Conservation (phyloP, 1,140 invertebrate genomes). For the Drosophila truncata region DNA sequence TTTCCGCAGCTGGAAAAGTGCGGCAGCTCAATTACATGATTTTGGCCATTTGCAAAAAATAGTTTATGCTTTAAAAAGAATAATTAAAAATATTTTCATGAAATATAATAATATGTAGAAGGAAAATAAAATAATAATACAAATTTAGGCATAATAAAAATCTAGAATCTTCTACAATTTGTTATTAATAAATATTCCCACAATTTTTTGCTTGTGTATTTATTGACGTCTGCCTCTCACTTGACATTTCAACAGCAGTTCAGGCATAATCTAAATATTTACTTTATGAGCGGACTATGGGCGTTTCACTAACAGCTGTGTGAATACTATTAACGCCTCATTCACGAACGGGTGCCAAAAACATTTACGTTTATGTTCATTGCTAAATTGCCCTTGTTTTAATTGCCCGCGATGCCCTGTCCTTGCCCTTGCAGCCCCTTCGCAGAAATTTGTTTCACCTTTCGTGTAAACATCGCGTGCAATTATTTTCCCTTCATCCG, state of each 20-base stretch:
- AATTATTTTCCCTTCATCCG: conserved; percentile 61
- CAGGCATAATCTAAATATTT: conserved; percentile 4
- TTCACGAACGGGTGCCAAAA: conserved; percentile 51
- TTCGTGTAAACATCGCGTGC: conserved; percentile 77
- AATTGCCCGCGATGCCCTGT: conserved; percentile 40
- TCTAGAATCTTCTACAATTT: too few relatives aligned
- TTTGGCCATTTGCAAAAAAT: conserved; percentile 1
- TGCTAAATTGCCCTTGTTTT: conserved; percentile 48
- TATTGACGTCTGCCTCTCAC: not conserved
- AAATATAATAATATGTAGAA: not conserved
- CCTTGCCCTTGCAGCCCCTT: conserved; percentile 20
- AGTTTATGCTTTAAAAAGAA: not conserved
- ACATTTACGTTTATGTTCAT: conserved; percentile 67
- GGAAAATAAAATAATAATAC: not conserved
- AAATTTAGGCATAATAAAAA: too few relatives aligned
- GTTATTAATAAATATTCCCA: not conserved
- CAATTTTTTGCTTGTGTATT: not conserved
- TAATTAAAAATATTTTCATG: not conserved
- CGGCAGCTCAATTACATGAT: conserved; percentile 66
- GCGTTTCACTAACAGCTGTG: conserved; percentile 47
- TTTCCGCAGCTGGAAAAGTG: conserved; percentile 58
- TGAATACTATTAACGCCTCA: conserved; percentile 70
- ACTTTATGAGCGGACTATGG: conserved; percentile 33
- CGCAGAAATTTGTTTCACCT: conserved; percentile 52
- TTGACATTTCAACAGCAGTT: conserved; percentile 5